Conservation (phyloP, 2,797 vertebrate species). For the Melanotaenia nigrans region DNA sequence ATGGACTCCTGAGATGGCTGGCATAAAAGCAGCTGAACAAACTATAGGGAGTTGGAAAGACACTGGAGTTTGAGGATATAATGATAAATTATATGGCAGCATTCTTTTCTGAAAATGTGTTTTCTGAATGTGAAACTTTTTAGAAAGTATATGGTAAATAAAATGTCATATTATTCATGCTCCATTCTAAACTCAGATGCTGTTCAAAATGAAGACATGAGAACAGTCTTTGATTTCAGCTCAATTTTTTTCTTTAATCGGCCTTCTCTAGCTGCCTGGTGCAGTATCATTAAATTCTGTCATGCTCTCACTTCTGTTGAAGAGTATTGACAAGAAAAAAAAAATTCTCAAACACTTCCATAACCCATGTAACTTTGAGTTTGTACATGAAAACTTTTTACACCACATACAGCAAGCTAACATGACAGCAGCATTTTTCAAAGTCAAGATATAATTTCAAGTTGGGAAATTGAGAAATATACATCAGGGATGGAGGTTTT, state of each 20-base stretch:
- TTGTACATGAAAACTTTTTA: constrained; percentile 36
- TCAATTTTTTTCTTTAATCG: background rate
- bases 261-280: background rate
- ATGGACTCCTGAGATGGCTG: constrained; percentile 15
- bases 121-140: background rate
- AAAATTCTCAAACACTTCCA: constrained; percentile 1
- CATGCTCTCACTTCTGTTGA: constrained; percentile 3
- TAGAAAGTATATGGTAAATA: background rate
- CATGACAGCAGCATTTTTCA: background rate
- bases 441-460: background rate
- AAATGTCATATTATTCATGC: background rate
- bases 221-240: background rate
- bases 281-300: constrained; percentile 45
- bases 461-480: no score
- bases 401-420: constrained; percentile 19
- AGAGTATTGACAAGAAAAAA: constrained; percentile 32
- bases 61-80: background rate
- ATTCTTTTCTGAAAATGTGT: background rate
- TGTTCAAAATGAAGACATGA: background rate
- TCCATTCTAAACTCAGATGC: background rate
- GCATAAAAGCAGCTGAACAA: constrained; percentile 11
- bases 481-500: background rate
- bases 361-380: background rate
- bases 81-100: background rate
- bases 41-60: background rate